These are phyloP conservation scores for Eubasilissa splendida DNA, from an alignment of 2,888 invertebrate species.

Conservation along the genomic window DNA sequence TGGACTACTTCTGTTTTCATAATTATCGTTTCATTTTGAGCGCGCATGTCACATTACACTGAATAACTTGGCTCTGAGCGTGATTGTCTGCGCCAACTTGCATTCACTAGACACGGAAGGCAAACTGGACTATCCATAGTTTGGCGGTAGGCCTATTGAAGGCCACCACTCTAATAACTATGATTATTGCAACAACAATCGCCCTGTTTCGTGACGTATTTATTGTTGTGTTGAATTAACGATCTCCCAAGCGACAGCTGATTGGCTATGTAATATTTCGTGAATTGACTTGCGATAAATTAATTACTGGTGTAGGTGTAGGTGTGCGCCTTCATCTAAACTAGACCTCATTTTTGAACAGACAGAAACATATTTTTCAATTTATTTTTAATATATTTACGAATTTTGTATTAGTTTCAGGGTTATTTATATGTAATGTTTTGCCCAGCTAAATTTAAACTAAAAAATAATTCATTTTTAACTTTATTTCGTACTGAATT, in stretches of 20 bases:
- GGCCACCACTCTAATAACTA: slow-evolving; percentile 11
- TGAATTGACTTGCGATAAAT: too few species aligned
- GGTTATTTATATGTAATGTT: too few species aligned
- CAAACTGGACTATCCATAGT: background rate
- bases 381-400: too few species aligned
- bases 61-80: background rate
- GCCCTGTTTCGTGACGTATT: background rate
- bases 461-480: too few species aligned
- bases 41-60: background rate
- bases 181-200: slow-evolving; percentile 1
- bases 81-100: background rate
- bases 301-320: too few species aligned
- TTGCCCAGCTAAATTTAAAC: too few species aligned
- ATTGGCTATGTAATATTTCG: background rate
- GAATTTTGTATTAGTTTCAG: too few species aligned
- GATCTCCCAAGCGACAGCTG: slow-evolving; percentile 1
- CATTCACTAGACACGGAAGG: background rate
- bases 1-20: background rate
- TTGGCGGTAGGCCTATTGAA: slow-evolving; percentile 6
- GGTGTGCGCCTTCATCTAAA: too few species aligned
- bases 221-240: slow-evolving; percentile 6
- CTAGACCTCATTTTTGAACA: too few species aligned
- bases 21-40: background rate
- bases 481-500: too few species aligned
- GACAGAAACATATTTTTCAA: too few species aligned